Evolutionary conservation across 2,888 invertebrate species (phyloP), one percentile per base, ranked within the genome.

Genomic region (Drosophila putrida): DNA sequence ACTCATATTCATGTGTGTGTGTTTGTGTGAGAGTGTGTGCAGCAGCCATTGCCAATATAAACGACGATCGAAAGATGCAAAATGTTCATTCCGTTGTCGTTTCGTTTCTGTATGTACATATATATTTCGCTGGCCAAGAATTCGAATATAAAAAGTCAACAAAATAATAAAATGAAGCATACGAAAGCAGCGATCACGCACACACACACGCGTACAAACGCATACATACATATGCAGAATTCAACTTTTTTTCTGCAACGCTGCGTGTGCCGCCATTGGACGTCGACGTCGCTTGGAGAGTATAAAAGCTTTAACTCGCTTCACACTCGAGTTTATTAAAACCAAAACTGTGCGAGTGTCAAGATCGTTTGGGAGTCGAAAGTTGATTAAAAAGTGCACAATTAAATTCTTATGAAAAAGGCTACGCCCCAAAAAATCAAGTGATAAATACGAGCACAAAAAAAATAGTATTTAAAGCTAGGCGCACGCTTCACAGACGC

Each of bases 251-350:
- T 66, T 80, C 67, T 85, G 85, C 85, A 82, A 82, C 87, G 74
- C 73, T 90, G 90, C 91, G 91, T 87, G 80, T 75, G 78, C 75
- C 51, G 61, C 46, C 80, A 82, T 79, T 78, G 67, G 62, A 76
- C 74, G 71, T 53, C 66, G 58, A 55, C 72, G 82, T 51, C 57
- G 74, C 20, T 55, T 69, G 71, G 68, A 88, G 89, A 87, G 90
- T 92, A 92, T 92, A 92, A 92, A 92, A 92, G 92, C 92, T 85
- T 90, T 90, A 92, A 91, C 90, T 90, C 90, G 88, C 89, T 90
- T 90, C 88, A 84, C 90, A 91, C 90, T 91, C 92, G 91, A 90
- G 92, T 91, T 92, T 92, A 92, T 92, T 92, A 91, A 92, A 92
- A 90, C 91, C 90, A 90, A 90, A 91, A 91, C 91, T 91, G 91